A percentile compares a stretch with the other conserved stretches of the same genome.
phyloP scores from a whole-genome alignment of 2,888 invertebrate species.

The Pristionchus maxplancki region DNA sequence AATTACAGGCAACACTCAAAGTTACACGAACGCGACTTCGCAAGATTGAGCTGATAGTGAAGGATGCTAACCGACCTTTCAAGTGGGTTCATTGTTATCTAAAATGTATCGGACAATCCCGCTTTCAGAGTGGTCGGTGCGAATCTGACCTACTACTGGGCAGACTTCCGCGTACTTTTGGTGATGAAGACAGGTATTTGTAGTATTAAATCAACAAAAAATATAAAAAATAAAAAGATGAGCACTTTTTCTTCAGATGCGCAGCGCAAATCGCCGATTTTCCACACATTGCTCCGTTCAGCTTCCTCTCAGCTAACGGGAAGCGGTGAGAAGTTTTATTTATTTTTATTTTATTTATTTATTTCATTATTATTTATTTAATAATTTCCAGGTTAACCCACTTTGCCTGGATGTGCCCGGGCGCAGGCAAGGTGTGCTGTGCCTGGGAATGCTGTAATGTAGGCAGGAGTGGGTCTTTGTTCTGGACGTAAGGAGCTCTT shows the following conservation, averaged over 20 bases:
- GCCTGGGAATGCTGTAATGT: constrained; percentile 11
- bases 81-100: neutral
- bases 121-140: neutral
- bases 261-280: neutral
- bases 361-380: neutral
- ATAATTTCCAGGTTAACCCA: neutral
- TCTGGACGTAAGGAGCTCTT: no score
- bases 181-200: neutral
- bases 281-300: neutral
- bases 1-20: neutral
- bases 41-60: neutral
- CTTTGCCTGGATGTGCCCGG: neutral
- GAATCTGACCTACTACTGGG: neutral
- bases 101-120: neutral
- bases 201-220: no score
- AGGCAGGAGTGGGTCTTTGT: no score
- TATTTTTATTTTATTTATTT: neutral
- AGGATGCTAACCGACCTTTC: neutral
- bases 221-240: no score
- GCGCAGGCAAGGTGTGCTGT: neutral
- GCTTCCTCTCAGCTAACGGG: neutral
- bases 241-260: neutral
- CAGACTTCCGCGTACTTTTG: neutral
- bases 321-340: neutral
- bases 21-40: neutral